Evolutionary conservation across 2,113 vertebrate species (phyloP), one percentile per base, ranked within the genome.

Genomic region (Mobula hypostoma): DNA sequence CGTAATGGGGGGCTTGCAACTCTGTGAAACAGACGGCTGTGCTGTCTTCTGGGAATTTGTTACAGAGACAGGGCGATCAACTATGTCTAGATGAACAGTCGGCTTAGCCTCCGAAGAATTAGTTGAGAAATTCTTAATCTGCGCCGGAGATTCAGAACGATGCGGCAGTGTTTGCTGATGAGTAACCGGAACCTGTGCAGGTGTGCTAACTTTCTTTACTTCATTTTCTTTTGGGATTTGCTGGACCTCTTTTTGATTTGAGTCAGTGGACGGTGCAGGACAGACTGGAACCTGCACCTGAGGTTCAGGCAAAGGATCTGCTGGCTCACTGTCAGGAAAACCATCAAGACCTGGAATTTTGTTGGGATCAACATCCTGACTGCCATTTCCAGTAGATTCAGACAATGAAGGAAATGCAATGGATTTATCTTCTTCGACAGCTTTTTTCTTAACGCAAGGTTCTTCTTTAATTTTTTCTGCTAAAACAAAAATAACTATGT

Each of bases 341-440:
- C 68, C 91, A 74, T 93, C 91, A 32, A 93, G 91, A 15, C 91
- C 91, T 74, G 91, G 91, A 19, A 93, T 93, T 56, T 40, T 93
- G 68, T 40, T 93, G 32, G 48, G 36, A 48, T 48, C 68, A 6
- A 93, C 68, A 15, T 76, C 70, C 8, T n/a, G 68, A 68, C 70
- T 74, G 70, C 19, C 66, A 27, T 93, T 93, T 56, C 36, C 91
- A 8, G 91, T 40, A 6, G 32, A 27, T 93, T 93, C 91, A 56
- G 36, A 14, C 9, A 40, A 56, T 27, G 70, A 48, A 56, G 36
- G 36, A 76, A 93, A 56, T 74, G 29, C 91, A 19, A 72, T 74
- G 40, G 6, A 14, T 56, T 70, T 74, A 48, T 56, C 91, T 74
- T 93, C 70, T 12, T 74, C 56, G 7, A 76, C 91, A 1, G 40